Conservation (phyloP, 2,888 invertebrate species). For the Clunio marinus region DNA sequence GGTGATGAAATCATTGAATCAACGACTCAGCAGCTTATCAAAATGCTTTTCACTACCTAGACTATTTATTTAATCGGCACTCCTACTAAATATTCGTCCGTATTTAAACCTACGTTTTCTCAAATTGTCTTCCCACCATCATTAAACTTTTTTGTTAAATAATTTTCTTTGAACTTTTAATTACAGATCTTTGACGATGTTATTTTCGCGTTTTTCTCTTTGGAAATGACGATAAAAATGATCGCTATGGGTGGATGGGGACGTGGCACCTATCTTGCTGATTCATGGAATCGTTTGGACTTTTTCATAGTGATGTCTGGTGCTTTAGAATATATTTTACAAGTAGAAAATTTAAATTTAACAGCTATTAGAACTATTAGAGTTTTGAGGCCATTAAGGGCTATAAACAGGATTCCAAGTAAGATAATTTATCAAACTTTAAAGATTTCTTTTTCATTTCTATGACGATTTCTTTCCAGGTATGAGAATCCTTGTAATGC, state of each 20-base stretch:
- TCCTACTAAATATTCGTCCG: neutral
- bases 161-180: slow-evolving; percentile 39
- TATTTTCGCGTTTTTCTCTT: slow-evolving; percentile 95
- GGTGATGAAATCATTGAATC: slow-evolving; percentile 25
- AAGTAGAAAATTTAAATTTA: slow-evolving; percentile 95
- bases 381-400: slow-evolving; percentile 91
- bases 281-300: slow-evolving; percentile 98
- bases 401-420: slow-evolving; percentile 99
- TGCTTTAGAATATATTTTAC: slow-evolving; percentile 82
- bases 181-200: slow-evolving; percentile 92
- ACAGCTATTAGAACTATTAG: slow-evolving; percentile 97
- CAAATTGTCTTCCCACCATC: neutral
- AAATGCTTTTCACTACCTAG: no score
- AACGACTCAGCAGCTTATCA: neutral
- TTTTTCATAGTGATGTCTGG: slow-evolving; percentile 97
- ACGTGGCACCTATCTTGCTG: slow-evolving; percentile 90
- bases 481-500: slow-evolving; percentile 98
- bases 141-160: neutral
- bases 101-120: neutral
- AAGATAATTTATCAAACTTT: slow-evolving; percentile 54
- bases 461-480: slow-evolving; percentile 57
- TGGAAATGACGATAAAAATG: slow-evolving; percentile 98
- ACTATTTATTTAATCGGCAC: no score
- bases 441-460: neutral
- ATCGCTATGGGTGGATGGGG: slow-evolving; percentile 96